Evolutionary conservation across 2,888 invertebrate species (phyloP), one percentile per base, ranked within the genome.

Genomic region (Polymixis lichenea): DNA sequence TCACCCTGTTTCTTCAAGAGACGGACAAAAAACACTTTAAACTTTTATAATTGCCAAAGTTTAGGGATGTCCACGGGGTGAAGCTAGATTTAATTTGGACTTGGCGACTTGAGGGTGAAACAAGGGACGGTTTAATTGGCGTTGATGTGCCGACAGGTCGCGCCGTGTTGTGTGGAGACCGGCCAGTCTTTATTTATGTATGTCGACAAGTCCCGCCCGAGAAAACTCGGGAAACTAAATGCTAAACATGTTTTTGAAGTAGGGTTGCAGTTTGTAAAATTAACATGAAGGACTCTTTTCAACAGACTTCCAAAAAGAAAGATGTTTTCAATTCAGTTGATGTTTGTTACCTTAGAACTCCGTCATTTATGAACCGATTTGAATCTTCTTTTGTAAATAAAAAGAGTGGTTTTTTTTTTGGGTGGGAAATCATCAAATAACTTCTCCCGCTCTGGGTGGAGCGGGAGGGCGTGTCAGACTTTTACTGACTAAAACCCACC

Each of bases 31-130:
- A 92, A 91, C 89, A 91, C 89, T 91, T 91, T 86, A 87, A 92
- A 92, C 93, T 93, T 93, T 91, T 90, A 90, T 92, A 92, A 93
- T 93, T 91, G 89, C 87, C 78, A 80, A 92, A 92, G 90, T 93
- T 93, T 80, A 71, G 86, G 85, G 86, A 86, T 86, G 84, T 82
- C 82, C 76, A 85, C 87, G 72, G 87, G 85, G 81, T 84, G 76
- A 87, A 86, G 87, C 85, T 85, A 86, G 87, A 90, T 91, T 92
- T 90, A 90, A 92, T 91, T 91, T 88, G 83, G 80, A 80, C 86
- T 87, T 87, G 80, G 69, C 78, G 86, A 88, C 86, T 88, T 82
- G 79, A 77, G 74, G 82, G 81, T 75, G 76, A 71, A 73, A 74
- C 79, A 73, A 78, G 85, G 85, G 84, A 83, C 76, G 72, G 56